Evolutionary conservation across 2,113 vertebrate genomes (phyloP).

Genomic region (Mesembrinibis cayennensis): DNA sequence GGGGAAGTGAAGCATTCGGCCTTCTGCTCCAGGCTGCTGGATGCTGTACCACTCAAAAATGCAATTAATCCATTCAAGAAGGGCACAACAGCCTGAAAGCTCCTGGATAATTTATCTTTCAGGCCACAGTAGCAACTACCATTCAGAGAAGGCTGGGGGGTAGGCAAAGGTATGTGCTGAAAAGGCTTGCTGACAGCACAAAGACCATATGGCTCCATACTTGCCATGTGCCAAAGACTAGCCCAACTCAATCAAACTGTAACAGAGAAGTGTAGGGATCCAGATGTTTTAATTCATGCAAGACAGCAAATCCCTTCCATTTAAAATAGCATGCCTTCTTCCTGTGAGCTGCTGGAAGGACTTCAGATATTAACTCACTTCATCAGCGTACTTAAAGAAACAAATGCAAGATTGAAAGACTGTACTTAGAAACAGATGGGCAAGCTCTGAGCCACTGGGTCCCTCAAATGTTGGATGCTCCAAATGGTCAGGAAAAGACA

Average conservation of each 20-base stretch:
- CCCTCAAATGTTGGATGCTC: neutral
- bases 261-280: neutral
- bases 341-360: slow-evolving; percentile 13
- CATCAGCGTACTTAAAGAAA: slow-evolving; percentile 18
- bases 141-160: neutral
- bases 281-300: slow-evolving; percentile 60
- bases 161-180: neutral
- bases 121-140: neutral
- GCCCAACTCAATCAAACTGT: neutral
- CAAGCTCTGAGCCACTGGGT: neutral
- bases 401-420: neutral
- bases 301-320: slow-evolving; percentile 22
- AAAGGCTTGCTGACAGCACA: slow-evolving; percentile 15
- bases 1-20: neutral
- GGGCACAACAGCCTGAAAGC: neutral
- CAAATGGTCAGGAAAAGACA: neutral
- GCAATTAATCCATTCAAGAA: neutral
- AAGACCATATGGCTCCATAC: neutral
- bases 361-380: slow-evolving; percentile 25
- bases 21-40: neutral
- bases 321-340: slow-evolving; percentile 29
- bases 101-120: neutral
- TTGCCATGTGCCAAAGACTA: neutral
- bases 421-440: slow-evolving; percentile 4
- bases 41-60: neutral